Evolutionary conservation across 2,888 invertebrate species (phyloP).

Genomic region (Standfussiana lucernea): DNA sequence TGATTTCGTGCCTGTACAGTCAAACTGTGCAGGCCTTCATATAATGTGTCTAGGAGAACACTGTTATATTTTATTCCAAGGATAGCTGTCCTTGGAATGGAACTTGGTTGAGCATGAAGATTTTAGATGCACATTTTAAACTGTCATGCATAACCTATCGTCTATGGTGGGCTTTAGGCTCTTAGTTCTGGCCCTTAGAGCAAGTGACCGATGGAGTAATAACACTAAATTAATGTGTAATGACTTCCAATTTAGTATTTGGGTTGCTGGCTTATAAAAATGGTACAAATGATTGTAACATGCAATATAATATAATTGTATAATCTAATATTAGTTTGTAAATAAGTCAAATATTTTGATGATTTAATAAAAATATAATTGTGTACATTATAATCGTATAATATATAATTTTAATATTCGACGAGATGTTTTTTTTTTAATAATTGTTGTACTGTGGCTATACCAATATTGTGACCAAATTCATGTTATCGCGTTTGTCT

Average conservation of each 20-base stretch:
- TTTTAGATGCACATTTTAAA: background rate
- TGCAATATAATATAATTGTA: too few relatives aligned
- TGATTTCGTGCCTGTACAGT: background rate
- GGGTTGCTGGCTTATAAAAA: background rate
- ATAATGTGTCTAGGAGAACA: background rate
- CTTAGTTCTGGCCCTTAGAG: background rate
- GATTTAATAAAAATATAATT: too few relatives aligned
- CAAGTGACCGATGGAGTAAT: too few relatives aligned
- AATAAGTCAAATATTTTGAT: too few relatives aligned
- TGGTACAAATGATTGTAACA: background rate
- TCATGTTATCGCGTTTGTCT: background rate
- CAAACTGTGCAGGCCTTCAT: background rate
- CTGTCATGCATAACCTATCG: background rate
- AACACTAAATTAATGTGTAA: background rate
- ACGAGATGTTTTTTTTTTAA: too few relatives aligned
- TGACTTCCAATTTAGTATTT: background rate
- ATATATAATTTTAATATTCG: too few relatives aligned
- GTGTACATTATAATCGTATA: too few relatives aligned
- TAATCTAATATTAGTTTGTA: too few relatives aligned
- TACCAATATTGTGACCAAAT: too few relatives aligned
- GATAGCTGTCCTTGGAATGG: background rate
- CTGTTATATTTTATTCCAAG: too few relatives aligned
- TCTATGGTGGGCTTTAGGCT: background rate
- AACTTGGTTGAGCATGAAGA: background rate
- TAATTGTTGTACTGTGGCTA: too few relatives aligned